Evolutionary conservation across 1,140 invertebrate genomes (phyloP).

Genomic region (Macrosteles quadrilineatus): DNA sequence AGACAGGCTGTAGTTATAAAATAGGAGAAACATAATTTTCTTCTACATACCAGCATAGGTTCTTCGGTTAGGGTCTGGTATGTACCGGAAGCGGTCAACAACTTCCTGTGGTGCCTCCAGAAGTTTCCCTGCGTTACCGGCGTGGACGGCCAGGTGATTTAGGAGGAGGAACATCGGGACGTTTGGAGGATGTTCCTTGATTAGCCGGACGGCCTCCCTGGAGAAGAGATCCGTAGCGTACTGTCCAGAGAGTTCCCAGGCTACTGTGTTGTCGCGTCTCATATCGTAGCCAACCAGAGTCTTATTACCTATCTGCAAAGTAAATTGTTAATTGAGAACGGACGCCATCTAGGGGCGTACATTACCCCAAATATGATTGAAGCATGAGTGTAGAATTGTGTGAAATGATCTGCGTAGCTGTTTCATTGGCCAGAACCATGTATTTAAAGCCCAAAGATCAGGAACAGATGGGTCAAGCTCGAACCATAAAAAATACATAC

Average conservation of each 20-base stretch:
- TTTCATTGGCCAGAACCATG: not conserved
- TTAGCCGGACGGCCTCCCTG: slow-evolving; percentile 60
- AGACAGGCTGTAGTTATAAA: too few relatives aligned
- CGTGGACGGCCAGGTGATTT: slow-evolving; percentile 66
- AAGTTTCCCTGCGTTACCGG: slow-evolving; percentile 58
- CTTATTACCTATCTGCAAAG: not conserved
- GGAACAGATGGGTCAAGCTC: too few relatives aligned
- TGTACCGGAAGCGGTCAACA: slow-evolving; percentile 63
- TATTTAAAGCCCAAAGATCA: too few relatives aligned
- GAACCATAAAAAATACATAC: not conserved
- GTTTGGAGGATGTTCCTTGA: slow-evolving; percentile 57
- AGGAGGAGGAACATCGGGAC: slow-evolving; percentile 68
- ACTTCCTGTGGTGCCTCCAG: slow-evolving; percentile 63
- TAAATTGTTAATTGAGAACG: not conserved
- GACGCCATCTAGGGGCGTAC: too few relatives aligned
- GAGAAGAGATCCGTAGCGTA: slow-evolving; percentile 73
- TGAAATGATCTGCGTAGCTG: not conserved
- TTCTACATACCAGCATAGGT: slow-evolving; percentile 70
- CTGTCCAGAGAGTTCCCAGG: slow-evolving; percentile 59
- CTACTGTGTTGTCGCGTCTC: slow-evolving; percentile 56
- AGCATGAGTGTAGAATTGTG: not conserved
- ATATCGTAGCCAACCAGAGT: slow-evolving; percentile 53
- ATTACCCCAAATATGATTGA: not conserved
- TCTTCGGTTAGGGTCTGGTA: slow-evolving; percentile 62
- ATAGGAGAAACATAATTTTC: too few relatives aligned